Evolutionary conservation across 2,888 invertebrate genomes (phyloP), one percentile per base, ranked within the genome.

Genomic region (Drosophila kambysellisi): DNA sequence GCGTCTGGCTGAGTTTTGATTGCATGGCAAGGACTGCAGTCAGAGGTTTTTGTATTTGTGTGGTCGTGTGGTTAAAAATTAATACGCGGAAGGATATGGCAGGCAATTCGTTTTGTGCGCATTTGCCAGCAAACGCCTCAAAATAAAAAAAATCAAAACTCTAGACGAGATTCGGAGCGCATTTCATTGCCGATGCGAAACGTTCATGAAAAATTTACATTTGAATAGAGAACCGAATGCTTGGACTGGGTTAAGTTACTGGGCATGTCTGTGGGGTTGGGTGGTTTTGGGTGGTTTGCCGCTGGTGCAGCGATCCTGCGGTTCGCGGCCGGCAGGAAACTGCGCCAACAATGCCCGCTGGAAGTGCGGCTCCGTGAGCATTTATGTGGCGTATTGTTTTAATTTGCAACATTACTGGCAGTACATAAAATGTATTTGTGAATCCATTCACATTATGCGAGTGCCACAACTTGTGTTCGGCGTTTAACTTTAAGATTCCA

Each of bases 61-160:
- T 74, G 82, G 72, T 70, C 75, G 83, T 76, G 85, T 78, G 89
- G 84, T 89, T 84, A 84, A 83, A 85, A 88, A 88, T 88, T 86
- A 88, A 89, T 86, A 89, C 86, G 90, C 89, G 88, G 88, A 88
- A 88, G 88, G 88, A 88, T 88, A 89, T 86, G 86, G 78, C 88
- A 89, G 89, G 83, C 88, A 88, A 88, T 88, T 89, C 86, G 86
- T 88, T 88, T 89, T 85, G 75, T 74, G 72, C 76, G 66, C 53
- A 70, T 70, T 70, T 70, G 39, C 51, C 51, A 43, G 48, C 68
- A 51, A 76, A 67, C 75, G 76, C 74, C 71, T 72, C 64, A 59
- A 52, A 9, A 5, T 15, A 59, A 32, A 33, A 25, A 70, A 72
- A 76, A 77, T 73, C 72, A 81, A 81, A 79, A 81, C 52, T 78